Evolutionary conservation across 2,797 vertebrate genomes (phyloP).

Genomic region (Borostomias antarcticus): DNA sequence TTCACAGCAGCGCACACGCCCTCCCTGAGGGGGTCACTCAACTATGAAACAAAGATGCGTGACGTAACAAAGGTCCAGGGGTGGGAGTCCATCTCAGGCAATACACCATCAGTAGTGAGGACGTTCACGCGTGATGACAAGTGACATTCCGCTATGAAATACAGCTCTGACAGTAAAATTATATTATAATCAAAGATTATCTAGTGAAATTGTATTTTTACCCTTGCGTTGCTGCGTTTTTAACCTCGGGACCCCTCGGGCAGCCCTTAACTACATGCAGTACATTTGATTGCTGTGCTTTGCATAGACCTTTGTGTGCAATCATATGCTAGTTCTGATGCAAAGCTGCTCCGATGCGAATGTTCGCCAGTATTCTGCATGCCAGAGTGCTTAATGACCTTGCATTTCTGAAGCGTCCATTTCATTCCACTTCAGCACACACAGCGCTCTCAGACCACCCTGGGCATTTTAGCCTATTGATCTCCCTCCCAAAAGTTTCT

Average conservation of each 20-base stretch:
- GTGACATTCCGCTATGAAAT: no score
- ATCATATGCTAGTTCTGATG: conserved; percentile 13
- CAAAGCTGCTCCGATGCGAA: conserved; percentile 6
- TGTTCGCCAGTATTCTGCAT: background rate
- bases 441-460: conserved; percentile 19
- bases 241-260: no score
- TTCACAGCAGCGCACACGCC: background rate
- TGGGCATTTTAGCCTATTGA: conserved; percentile 36
- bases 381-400: conserved; percentile 28
- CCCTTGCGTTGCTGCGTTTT: no score
- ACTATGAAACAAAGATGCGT: background rate
- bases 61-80: background rate
- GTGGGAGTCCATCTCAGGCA: background rate
- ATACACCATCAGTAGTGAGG: no score
- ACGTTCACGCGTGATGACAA: no score
- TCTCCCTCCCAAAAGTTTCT: conserved; percentile 31
- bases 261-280: no score
- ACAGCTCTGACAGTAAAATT: no score
- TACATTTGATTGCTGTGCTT: background rate
- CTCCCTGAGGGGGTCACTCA: background rate
- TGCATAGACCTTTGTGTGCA: background rate
- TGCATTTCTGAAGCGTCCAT: conserved; percentile 20
- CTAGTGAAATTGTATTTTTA: no score
- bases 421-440: conserved; percentile 24
- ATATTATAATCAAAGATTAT: no score